Evolutionary conservation across 2,888 invertebrate species (phyloP).

Genomic region (Dorcus parallelipipedus): DNA sequence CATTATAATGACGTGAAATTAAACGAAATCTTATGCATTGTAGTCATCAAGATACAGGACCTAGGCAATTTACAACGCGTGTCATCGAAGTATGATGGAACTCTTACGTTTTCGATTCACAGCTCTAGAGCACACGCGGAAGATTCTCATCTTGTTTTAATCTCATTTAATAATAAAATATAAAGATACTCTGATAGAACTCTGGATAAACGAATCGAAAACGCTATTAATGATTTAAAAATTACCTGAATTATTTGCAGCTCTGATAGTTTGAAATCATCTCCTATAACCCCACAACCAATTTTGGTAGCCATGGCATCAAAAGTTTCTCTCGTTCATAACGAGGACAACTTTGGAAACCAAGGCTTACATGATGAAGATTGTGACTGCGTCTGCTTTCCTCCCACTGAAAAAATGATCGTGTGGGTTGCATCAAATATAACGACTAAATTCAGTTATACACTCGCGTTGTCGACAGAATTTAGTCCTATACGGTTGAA

Average conservation of each 20-base stretch:
- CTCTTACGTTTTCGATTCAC: background rate
- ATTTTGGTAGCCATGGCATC: constrained; percentile 36
- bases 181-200: no score
- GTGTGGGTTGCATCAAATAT: constrained; percentile 43
- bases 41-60: constrained; percentile 29
- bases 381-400: constrained; percentile 13
- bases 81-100: no score
- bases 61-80: no score
- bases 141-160: no score
- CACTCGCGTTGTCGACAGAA: constrained; percentile 40
- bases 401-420: constrained; percentile 35
- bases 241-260: background rate
- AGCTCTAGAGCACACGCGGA: background rate
- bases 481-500: constrained; percentile 39
- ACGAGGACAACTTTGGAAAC: constrained; percentile 14
- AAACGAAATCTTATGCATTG: constrained; percentile 35
- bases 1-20: constrained; percentile 35
- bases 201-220: no score
- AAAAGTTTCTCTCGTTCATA: constrained; percentile 27
- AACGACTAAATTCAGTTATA: constrained; percentile 36
- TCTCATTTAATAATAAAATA: no score
- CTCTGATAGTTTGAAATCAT: background rate
- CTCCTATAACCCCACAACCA: constrained; percentile 20
- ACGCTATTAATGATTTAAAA: no score
- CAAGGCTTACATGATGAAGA: constrained; percentile 20